Percentiles rank a stretch among this genome's conserved stretches.
Evolutionary conservation across 2,113 vertebrate genomes (phyloP).

Genomic region (Pteronura brasiliensis): DNA sequence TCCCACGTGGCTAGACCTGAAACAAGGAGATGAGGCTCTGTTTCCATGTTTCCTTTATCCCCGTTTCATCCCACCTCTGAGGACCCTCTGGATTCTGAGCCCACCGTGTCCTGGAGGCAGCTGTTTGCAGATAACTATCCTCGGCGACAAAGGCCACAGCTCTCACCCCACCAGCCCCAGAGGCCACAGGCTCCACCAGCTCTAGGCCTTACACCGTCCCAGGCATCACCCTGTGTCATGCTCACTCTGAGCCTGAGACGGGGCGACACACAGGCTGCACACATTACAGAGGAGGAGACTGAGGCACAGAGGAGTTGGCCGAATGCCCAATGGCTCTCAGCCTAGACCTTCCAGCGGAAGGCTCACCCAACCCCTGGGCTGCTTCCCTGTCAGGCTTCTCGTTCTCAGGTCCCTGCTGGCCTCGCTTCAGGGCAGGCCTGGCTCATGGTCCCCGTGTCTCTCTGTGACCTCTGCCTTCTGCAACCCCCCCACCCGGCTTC

Average conservation of each 20-base stretch:
- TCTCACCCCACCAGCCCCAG: too few relatives aligned
- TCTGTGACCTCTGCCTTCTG: not conserved
- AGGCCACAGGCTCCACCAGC: fast-evolving
- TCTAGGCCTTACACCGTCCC: fast-evolving
- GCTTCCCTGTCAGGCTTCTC: fast-evolving
- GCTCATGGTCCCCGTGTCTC: fast-evolving
- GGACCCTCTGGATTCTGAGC: not conserved
- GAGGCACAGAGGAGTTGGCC: too few relatives aligned
- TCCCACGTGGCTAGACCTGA: fast-evolving
- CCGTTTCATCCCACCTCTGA: fast-evolving
- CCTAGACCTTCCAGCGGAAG: not conserved
- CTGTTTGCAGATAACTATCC: not conserved
- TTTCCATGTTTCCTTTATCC: not conserved
- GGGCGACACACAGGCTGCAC: fast-evolving
- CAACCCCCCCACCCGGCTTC: fast-evolving
- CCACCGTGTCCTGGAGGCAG: fast-evolving
- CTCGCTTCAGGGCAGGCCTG: not conserved
- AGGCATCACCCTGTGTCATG: not conserved
- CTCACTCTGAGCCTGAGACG: not conserved
- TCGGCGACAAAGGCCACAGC: fast-evolving
- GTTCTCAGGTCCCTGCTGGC: too few relatives aligned
- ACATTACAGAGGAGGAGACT: not conserved
- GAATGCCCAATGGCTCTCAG: not conserved
- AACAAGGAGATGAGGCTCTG: fast-evolving
- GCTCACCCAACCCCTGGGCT: not conserved